Evolutionary conservation across 2,888 invertebrate species (phyloP).

Genomic region (Tupiocoris notatus): DNA sequence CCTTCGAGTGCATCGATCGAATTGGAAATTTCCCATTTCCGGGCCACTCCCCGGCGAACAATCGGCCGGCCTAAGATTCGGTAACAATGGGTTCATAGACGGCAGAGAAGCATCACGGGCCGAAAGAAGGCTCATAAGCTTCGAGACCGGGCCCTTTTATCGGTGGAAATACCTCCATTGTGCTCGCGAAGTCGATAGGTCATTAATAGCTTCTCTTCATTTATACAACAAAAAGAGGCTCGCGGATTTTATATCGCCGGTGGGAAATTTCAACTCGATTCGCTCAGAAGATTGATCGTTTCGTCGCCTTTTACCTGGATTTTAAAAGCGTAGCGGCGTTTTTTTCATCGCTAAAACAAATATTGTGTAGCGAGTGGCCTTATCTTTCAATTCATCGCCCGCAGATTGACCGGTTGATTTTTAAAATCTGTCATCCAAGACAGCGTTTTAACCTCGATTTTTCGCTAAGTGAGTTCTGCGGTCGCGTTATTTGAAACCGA

Average conservation of each 20-base stretch:
- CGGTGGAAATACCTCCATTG: constrained; percentile 7
- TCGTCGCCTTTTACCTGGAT: background rate
- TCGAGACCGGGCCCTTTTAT: background rate
- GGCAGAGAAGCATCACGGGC: too few species aligned
- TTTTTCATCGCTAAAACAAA: constrained; percentile 21
- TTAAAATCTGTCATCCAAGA: too few species aligned
- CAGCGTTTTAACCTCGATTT: too few species aligned
- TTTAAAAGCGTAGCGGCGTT: background rate
- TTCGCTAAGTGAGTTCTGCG: too few species aligned
- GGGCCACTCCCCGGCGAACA: background rate
- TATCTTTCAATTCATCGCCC: too few species aligned
- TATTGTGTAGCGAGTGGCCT: background rate
- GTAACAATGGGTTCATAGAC: background rate
- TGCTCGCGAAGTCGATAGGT: constrained; percentile 19
- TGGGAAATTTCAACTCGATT: background rate
- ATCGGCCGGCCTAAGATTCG: background rate
- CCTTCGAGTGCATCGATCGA: background rate
- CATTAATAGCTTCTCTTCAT: constrained; percentile 29
- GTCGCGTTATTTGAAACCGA: too few species aligned
- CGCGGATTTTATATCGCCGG: background rate
- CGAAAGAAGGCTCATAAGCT: background rate
- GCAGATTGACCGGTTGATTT: too few species aligned
- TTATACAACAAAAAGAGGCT: constrained; percentile 11
- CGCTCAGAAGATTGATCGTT: constrained; percentile 13
- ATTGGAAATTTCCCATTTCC: background rate